Conservation (phyloP, 2,888 invertebrate genomes). For the Aphodius granarius region DNA sequence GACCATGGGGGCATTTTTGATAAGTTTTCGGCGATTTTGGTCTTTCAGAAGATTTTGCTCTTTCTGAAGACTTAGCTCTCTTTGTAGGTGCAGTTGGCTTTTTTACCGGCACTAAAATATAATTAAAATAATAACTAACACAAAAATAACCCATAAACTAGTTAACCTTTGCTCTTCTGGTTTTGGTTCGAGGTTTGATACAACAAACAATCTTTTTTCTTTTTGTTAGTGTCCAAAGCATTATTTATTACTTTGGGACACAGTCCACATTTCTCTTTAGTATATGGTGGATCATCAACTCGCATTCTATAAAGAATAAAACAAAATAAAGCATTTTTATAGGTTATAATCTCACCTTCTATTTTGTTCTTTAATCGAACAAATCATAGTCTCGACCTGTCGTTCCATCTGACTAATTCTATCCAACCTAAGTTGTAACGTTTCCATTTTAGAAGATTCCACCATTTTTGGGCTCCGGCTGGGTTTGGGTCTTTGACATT, state of each 20-base stretch:
- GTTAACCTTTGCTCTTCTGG: neutral
- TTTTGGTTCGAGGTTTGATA: neutral
- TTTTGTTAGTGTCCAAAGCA: neutral
- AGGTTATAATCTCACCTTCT: slow-evolving; percentile 6
- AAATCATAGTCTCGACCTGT: slow-evolving; percentile 19
- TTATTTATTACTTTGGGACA: neutral
- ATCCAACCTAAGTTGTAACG: slow-evolving; percentile 7
- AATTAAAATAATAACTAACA: neutral
- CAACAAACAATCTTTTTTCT: neutral
- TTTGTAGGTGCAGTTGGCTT: neutral
- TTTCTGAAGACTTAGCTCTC: neutral
- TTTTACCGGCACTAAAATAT: slow-evolving; percentile 3
- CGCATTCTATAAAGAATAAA: neutral
- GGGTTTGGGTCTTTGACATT: neutral
- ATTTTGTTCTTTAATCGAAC: slow-evolving; percentile 18
- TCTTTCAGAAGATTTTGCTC: neutral
- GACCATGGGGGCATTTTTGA: slow-evolving; percentile 2
- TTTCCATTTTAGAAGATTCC: slow-evolving; percentile 5
- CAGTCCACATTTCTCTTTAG: neutral
- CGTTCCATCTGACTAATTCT: slow-evolving; percentile 22
- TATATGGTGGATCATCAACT: neutral
- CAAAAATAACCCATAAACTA: neutral
- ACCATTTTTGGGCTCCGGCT: neutral
- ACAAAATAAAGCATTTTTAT: neutral
- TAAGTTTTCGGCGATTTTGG: neutral